Percentiles rank a stretch among this genome's conserved stretches.
These are phyloP conservation scores for Oryzias woworae DNA, from an alignment of 2,113 vertebrate genomes.

Conservation along the genomic window DNA sequence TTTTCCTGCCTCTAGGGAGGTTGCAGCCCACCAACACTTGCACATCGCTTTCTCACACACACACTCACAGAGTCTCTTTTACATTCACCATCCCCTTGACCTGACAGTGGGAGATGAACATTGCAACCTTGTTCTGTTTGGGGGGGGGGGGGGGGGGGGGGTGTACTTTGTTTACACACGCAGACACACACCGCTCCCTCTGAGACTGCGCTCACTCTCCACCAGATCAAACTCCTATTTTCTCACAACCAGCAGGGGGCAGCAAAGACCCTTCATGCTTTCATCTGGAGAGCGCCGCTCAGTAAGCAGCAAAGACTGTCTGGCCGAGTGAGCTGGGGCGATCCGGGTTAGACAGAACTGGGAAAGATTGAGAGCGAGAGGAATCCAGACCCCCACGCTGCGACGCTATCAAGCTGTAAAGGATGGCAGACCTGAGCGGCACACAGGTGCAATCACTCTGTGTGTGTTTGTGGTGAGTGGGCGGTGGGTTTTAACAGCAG, in stretches of 20 bases:
- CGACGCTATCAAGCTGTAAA: constrained; percentile 50
- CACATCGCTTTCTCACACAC: constrained; percentile 38
- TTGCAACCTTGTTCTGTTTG: constrained; percentile 43
- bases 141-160: not conserved
- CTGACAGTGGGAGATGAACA: constrained; percentile 49
- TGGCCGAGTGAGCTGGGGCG: constrained; percentile 21
- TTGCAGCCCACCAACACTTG: constrained; percentile 69
- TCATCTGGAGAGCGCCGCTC: constrained; percentile 6
- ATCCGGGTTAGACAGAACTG: constrained; percentile 45
- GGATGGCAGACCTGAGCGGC: constrained; percentile 35
- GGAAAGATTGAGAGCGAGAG: constrained; percentile 26
- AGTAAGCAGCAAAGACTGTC: constrained; percentile 27
- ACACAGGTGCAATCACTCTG: constrained; percentile 18
- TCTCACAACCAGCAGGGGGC: constrained; percentile 56
- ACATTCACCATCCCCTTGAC: constrained; percentile 30
- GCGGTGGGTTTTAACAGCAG: constrained; percentile 8
- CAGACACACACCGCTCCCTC: constrained; percentile 1
- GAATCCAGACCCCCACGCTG: constrained; percentile 52
- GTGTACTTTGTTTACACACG: constrained; percentile 22
- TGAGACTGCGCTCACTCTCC: constrained; percentile 9
- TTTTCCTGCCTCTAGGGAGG: constrained; percentile 52
- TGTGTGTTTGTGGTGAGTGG: constrained; percentile 24
- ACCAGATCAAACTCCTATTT: constrained; percentile 2
- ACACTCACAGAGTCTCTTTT: constrained; percentile 12
- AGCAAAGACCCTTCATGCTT: constrained; percentile 50